Conservation (phyloP, 2,888 invertebrate genomes). For the Drosophila incognita region DNA sequence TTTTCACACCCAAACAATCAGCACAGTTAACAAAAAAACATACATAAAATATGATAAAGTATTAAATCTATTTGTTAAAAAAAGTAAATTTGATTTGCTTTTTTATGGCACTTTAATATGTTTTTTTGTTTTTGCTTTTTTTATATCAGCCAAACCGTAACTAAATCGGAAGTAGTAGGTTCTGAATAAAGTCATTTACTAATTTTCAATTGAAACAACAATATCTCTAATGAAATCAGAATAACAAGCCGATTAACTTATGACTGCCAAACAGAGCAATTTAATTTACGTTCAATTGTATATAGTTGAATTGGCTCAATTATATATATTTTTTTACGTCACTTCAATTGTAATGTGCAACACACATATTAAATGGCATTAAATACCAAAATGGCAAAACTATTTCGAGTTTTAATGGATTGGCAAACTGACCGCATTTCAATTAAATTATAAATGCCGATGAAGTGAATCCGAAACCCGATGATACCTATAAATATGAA, state of each 20-base stretch:
- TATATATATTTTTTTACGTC: neutral
- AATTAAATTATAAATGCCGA: conserved; percentile 69
- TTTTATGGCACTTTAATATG: conserved; percentile 15
- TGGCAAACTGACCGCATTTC: conserved; percentile 40
- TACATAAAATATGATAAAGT: neutral
- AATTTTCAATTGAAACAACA: conserved; percentile 52
- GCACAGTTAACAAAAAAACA: neutral
- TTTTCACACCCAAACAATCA: conserved; percentile 3
- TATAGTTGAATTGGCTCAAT: neutral
- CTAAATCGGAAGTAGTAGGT: conserved; percentile 19
- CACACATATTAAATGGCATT: conserved; percentile 29
- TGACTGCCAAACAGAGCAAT: conserved; percentile 4
- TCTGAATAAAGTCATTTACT: conserved; percentile 43
- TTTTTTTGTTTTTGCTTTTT: neutral
- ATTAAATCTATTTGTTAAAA: conserved; percentile 5
- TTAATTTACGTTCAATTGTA: conserved; percentile 1
- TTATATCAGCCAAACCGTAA: conserved; percentile 13
- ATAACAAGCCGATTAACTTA: conserved; percentile 28
- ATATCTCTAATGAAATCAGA: conserved; percentile 44
- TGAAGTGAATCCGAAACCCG: conserved; percentile 55
- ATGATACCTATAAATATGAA: conserved; percentile 37
- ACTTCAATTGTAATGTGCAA: conserved; percentile 3
- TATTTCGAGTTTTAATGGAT: conserved; percentile 15
- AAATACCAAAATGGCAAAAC: conserved; percentile 16
- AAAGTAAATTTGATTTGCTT: conserved; percentile 20